Percentiles rank a stretch among this genome's conserved stretches.
phyloP scores from a whole-genome alignment of 2,888 invertebrate species.

The Erebia aethiops region DNA sequence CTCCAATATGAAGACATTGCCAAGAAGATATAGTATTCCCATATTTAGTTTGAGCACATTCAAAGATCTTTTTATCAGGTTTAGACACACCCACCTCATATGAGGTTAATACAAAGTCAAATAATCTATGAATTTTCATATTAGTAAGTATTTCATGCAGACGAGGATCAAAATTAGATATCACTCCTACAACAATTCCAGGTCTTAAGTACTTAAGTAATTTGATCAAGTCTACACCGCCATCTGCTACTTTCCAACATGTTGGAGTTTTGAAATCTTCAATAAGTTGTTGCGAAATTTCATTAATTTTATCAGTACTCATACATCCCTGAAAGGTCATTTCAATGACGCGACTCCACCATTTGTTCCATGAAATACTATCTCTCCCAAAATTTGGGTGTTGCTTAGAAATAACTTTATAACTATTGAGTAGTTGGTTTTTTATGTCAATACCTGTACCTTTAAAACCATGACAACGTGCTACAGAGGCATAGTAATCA shows the following conservation, averaged over 20 bases:
- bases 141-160: conserved; percentile 86
- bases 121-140: conserved; percentile 86
- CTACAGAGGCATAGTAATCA: conserved; percentile 88
- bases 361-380: conserved; percentile 88
- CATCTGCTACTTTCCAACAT: conserved; percentile 88
- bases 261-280: conserved; percentile 87
- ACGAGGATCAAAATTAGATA: conserved; percentile 95
- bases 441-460: conserved; percentile 79
- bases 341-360: conserved; percentile 90
- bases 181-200: conserved; percentile 85
- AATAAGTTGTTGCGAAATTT: conserved; percentile 84
- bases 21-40: conserved; percentile 71
- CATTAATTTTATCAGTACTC: conserved; percentile 50
- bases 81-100: conserved; percentile 89
- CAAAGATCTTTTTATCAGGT: conserved; percentile 89
- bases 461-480: conserved; percentile 86
- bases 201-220: conserved; percentile 70
- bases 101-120: conserved; percentile 91
- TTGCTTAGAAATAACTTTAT: conserved; percentile 84
- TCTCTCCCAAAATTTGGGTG: conserved; percentile 92
- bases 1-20: conserved; percentile 92
- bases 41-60: conserved; percentile 80
- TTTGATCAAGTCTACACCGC: conserved; percentile 85
- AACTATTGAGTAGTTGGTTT: conserved; percentile 86
- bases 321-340: conserved; percentile 84